Base-by-base conservation (phyloP, 2,888 invertebrate genomes). In the Platynereis dumerilii region DNA sequence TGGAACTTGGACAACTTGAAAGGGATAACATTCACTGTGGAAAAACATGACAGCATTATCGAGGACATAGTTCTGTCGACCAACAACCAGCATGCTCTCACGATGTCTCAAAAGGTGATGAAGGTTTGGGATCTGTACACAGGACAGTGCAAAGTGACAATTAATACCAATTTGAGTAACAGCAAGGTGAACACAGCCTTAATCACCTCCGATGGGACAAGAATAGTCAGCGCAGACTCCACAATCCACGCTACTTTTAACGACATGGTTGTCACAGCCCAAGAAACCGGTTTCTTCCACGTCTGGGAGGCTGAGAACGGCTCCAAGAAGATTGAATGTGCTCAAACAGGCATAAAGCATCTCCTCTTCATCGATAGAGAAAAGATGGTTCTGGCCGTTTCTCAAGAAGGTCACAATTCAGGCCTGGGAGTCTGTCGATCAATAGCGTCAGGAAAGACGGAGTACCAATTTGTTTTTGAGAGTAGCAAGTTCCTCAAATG, bases 81-180 rank as follows among this genome's bases (percentile, higher is more conserved):
- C 3, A n/a, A n/a, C 17, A 5, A 5, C 17, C 48, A 5, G 7
- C 7, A n/a, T 20, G 48, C 48, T 7, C 3, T 48, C 3, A 48
- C 48, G 3, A n/a, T 22, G 7, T 10, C 48, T 5, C 48, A 22
- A 7, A 48, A 22, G 7, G n/a, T 22, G n/a, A n/a, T n/a, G 7
- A 22, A 22, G 17, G 71, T 70, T 58, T 73, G 73, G 73, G 68
- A 72, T 57, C 27, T 73, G 60, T 44, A 48, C 39, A 64, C 67
- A 0, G 73, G 73, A 20, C 10, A 22, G 7, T 22, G n/a, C 20
- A 22, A 48, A n/a, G 17, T 20, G 22, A n/a, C 22, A 5, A 20
- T 48, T n/a, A 22, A 20, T 20, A n/a, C 48, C 7, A 22, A n/a
- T n/a, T 12, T 22, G 48, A n/a, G 17, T 12, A 48, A n/a, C 22